Base-by-base conservation (phyloP, 2,888 invertebrate species). In the Pimpla rufipes region DNA sequence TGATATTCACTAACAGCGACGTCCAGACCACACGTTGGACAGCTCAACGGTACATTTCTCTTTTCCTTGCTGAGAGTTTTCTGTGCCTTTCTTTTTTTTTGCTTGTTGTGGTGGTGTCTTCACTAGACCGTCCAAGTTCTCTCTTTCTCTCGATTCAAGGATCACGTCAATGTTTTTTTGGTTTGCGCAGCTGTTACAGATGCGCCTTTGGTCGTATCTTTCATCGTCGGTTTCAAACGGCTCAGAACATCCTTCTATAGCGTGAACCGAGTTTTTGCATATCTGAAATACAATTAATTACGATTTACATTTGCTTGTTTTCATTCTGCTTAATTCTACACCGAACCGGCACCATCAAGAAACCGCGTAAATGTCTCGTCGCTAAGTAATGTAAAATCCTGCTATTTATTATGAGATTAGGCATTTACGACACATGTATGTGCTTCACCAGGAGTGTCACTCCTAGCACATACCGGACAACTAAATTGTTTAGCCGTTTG, bases 231-330 rank as follows among this genome's bases (percentile, higher is more conserved):
- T 21, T 6, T 4, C 7, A 64, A 40, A 42, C 11, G 18, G 21
- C 1, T 40, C 16, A 4, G 64, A 64, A 42, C 42, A 64, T 13
- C 1, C 37, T 0, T 64, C 42, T 21, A 21, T 3, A 2, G 42
- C 64, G 21, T 64, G 42, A 2, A 64, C 64, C 3, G 42, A 18
- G 1, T 10, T 64, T 8, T 42, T 21, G 42, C 42, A 64, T 18
- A 64, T 21, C 64, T 64, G 42, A 18, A 64, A 64, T 16, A 40
- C 11, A 64, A 42, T 42, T 6, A 7, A n/a, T 64, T 42, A 18
- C 18, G 6, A 42, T 1, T 16, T 6, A 21, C 2, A 64, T 4
- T 35, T 40, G 2, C 13, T 11, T n/a, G 16, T 42, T 6, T 64
- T 42, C 18, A 45, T 45, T 16, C 13, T 18, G 18, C 21, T 40